phyloP scores from a whole-genome alignment of 2,888 invertebrate genomes.

The Carpatolechia fugitivella region DNA sequence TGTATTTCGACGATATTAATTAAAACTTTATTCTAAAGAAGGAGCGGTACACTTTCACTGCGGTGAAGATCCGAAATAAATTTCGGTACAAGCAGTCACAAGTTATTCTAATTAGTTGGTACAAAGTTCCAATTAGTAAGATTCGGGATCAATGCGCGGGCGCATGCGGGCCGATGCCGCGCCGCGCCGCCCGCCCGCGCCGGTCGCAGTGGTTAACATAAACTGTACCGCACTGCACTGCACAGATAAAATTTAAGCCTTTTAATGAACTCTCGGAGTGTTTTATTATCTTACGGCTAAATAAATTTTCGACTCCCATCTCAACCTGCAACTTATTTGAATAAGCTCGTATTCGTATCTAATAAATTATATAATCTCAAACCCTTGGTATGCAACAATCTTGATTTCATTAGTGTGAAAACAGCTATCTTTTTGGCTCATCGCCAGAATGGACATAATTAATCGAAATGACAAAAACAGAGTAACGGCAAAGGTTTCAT shows the following conservation, averaged over 20 bases:
- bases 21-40: slow-evolving; percentile 19
- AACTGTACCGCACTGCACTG: slow-evolving; percentile 39
- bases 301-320: slow-evolving; percentile 48
- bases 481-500: slow-evolving; percentile 2
- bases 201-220: slow-evolving; percentile 58
- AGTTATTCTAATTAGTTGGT: slow-evolving; percentile 68
- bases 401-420: slow-evolving; percentile 12
- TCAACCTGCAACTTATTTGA: slow-evolving; percentile 14
- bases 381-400: slow-evolving; percentile 1
- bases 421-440: not conserved
- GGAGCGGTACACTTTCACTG: slow-evolving; percentile 34
- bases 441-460: not conserved
- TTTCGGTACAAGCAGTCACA: slow-evolving; percentile 38
- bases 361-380: slow-evolving; percentile 15
- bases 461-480: slow-evolving; percentile 9
- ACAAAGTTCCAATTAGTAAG: slow-evolving; percentile 65
- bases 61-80: slow-evolving; percentile 43
- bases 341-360: slow-evolving; percentile 15
- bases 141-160: slow-evolving; percentile 52
- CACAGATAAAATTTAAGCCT: slow-evolving; percentile 67
- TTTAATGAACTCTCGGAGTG: slow-evolving; percentile 65
- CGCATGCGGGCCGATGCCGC: slow-evolving; percentile 29
- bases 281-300: slow-evolving; percentile 57
- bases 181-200: slow-evolving; percentile 33
- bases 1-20: slow-evolving; percentile 7